Conservation (phyloP, 2,113 vertebrate species). For the Colossoma macropomum region DNA sequence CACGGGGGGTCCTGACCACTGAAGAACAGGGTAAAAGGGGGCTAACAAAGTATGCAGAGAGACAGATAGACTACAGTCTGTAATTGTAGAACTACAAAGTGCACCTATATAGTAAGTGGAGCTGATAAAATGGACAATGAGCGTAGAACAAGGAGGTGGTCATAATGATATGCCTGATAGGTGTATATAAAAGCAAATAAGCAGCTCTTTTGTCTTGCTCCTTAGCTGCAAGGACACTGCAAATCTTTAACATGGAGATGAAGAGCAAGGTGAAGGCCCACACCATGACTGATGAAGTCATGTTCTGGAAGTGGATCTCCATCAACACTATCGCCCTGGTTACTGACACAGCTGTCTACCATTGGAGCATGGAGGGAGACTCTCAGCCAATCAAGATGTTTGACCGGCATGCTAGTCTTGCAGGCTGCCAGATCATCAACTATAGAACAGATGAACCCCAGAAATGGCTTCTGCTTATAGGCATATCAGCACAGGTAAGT, state of each 20-base stretch:
- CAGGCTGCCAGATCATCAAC: constrained; percentile 91
- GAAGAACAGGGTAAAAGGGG: too few species aligned
- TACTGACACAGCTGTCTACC: constrained; percentile 88
- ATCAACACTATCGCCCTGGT: constrained; percentile 90
- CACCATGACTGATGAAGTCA: constrained; percentile 90
- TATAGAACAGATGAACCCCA: constrained; percentile 90
- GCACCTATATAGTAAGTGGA: too few species aligned
- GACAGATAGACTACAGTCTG: too few species aligned
- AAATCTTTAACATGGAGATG: constrained; percentile 97
- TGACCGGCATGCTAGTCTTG: constrained; percentile 89
- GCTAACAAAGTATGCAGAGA: too few species aligned
- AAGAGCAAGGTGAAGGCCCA: constrained; percentile 96
- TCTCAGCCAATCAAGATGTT: constrained; percentile 90
- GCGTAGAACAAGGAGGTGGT: too few species aligned
- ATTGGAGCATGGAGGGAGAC: constrained; percentile 95
- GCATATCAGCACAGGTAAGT: constrained; percentile 90
- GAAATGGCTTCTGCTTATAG: constrained; percentile 91
- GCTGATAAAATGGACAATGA: too few species aligned
- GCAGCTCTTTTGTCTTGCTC: background rate
- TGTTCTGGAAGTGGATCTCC: constrained; percentile 97
- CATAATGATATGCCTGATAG: too few species aligned
- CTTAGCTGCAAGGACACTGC: constrained; percentile 90
- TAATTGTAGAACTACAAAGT: too few species aligned
- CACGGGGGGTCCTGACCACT: too few species aligned
- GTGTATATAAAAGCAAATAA: constrained; percentile 10